phyloP scores from a whole-genome alignment of 2,113 vertebrate species.

The Oncorhynchus masou region DNA sequence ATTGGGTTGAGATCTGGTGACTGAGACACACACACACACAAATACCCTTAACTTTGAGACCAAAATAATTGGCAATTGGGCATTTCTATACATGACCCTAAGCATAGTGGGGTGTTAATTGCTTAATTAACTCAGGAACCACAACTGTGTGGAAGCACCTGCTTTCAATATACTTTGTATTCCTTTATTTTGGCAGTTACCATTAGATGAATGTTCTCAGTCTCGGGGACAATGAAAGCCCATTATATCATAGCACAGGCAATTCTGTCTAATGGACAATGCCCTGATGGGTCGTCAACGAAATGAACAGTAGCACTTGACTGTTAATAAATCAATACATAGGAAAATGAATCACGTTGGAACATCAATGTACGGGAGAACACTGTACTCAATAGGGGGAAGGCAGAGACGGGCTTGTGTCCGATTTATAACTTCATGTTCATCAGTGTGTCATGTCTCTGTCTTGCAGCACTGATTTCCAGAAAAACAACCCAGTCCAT shows the following conservation, averaged over 20 bases:
- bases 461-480: conserved; percentile 84
- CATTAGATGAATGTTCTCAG: background rate
- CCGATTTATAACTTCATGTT: background rate
- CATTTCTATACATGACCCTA: too few relatives aligned
- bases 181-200: too few relatives aligned
- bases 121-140: too few relatives aligned
- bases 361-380: background rate
- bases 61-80: too few relatives aligned
- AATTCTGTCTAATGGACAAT: conserved; percentile 1
- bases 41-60: too few relatives aligned
- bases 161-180: too few relatives aligned
- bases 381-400: background rate
- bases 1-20: too few relatives aligned
- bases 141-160: too few relatives aligned
- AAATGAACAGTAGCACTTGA: background rate
- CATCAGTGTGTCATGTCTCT: conserved; percentile 9
- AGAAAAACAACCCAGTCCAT: conserved; percentile 93
- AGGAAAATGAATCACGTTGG: background rate
- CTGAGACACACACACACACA: too few relatives aligned
- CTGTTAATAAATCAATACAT: conserved; percentile 5
- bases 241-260: conserved; percentile 6
- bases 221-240: background rate
- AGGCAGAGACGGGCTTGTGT: background rate
- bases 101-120: too few relatives aligned
- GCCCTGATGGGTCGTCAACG: background rate